Evolutionary conservation across 92 coral and sea anemone genomes (phyloP).

Genomic region (Phenganax stokvisi): DNA sequence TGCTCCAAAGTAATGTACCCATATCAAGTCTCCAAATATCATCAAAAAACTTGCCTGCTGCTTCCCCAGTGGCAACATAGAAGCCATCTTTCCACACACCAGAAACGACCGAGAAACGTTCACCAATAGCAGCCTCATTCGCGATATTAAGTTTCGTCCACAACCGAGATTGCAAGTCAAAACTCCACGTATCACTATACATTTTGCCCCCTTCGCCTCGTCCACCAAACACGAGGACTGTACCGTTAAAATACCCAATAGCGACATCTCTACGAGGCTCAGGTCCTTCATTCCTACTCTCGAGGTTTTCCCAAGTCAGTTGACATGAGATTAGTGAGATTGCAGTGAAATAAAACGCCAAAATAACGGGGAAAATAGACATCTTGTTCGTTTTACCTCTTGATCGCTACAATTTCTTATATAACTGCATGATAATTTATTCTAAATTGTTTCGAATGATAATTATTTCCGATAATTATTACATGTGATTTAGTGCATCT

Average conservation of each 20-base stretch:
- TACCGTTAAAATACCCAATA: slow-evolving; percentile 56
- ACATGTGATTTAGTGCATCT: no score
- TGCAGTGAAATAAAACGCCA: not conserved
- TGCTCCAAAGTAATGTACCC: slow-evolving; percentile 45
- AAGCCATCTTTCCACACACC: slow-evolving; percentile 55
- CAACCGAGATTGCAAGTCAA: slow-evolving; percentile 39
- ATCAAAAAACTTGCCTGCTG: slow-evolving; percentile 50
- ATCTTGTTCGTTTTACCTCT: not conserved
- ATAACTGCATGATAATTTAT: no score
- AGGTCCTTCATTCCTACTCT: not conserved
- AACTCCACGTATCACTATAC: slow-evolving; percentile 69
- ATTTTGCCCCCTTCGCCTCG: not conserved
- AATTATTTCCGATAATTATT: not conserved
- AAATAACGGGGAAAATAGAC: not conserved
- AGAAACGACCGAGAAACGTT: slow-evolving; percentile 83
- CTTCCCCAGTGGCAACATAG: slow-evolving; percentile 79
- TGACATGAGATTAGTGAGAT: not conserved
- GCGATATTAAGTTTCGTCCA: slow-evolving; percentile 48
- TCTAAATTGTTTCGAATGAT: no score
- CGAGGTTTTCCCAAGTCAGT: slow-evolving; percentile 39
- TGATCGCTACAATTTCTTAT: no score
- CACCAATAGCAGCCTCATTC: slow-evolving; percentile 45
- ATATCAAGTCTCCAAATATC: slow-evolving; percentile 63
- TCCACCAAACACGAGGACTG: slow-evolving; percentile 69
- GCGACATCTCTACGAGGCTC: slow-evolving; percentile 69